Percentiles rank a stretch among this genome's conserved stretches.
Conservation (phyloP, 2,888 invertebrate genomes). For the Andrena haemorrhoa region DNA sequence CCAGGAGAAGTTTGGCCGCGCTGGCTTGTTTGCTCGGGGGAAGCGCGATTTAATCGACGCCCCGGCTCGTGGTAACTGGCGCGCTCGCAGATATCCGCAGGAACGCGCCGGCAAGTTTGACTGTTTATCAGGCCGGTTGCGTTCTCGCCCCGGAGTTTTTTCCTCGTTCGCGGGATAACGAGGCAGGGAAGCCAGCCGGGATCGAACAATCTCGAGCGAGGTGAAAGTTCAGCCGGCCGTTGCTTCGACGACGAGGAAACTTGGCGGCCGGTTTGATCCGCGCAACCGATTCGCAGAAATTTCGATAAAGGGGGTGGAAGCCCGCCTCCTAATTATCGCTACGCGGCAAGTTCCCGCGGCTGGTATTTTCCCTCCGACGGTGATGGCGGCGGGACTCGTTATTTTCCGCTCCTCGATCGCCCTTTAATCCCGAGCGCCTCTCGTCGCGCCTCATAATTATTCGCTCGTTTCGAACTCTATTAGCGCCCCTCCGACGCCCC, state of each 20-base stretch:
- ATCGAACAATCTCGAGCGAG: neutral
- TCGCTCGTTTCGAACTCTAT: neutral
- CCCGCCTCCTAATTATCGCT: conserved; percentile 31
- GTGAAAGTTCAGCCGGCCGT: conserved; percentile 21
- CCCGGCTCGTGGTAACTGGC: neutral
- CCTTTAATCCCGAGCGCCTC: neutral
- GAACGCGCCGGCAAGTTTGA: conserved; percentile 20
- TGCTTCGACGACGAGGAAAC: neutral
- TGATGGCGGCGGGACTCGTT: too few species aligned
- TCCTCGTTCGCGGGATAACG: neutral
- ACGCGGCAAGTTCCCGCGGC: neutral
- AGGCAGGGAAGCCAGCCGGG: neutral
- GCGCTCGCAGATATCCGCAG: neutral
- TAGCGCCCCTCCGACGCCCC: too few species aligned
- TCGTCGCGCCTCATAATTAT: neutral
- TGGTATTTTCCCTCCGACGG: too few species aligned
- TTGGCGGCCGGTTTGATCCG: neutral
- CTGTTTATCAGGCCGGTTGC: conserved; percentile 3
- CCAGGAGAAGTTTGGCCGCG: too few species aligned
- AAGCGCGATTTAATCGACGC: too few species aligned
- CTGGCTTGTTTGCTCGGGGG: too few species aligned
- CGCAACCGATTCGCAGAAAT: conserved; percentile 6
- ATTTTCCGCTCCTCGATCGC: too few species aligned
- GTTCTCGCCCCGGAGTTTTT: neutral
- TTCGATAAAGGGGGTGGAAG: conserved; percentile 11